Evolutionary conservation across 2,888 invertebrate species (phyloP).

Genomic region (Erebia aethiops): DNA sequence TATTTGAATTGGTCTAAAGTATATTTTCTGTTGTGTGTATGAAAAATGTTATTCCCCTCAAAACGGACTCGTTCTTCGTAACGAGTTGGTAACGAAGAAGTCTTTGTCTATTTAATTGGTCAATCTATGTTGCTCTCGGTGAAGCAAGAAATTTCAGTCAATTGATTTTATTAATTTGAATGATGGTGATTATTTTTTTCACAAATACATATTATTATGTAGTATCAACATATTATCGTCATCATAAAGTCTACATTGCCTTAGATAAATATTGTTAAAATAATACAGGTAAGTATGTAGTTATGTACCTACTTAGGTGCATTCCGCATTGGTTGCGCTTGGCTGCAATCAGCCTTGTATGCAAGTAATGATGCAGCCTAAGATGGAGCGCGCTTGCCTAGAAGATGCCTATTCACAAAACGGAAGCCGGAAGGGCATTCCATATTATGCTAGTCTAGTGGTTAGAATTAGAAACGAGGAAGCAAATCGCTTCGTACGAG

Average conservation of each 20-base stretch:
- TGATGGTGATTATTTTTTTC: background rate
- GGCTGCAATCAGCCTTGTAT: no score
- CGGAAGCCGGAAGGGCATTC: no score
- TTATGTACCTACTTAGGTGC: background rate
- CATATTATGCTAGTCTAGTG: no score
- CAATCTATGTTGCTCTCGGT: background rate
- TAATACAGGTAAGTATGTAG: background rate
- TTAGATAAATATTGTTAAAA: no score
- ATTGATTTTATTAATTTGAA: background rate
- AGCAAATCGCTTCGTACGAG: no score
- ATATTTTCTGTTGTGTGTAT: background rate
- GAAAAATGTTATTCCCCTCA: slow-evolving; percentile 31
- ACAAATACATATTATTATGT: background rate
- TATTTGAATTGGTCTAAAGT: background rate
- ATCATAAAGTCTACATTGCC: background rate
- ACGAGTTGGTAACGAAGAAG: background rate
- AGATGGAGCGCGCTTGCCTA: no score
- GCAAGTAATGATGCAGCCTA: no score
- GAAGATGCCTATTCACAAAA: no score
- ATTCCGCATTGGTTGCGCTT: no score
- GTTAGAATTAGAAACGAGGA: no score
- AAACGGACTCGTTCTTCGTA: slow-evolving; percentile 3
- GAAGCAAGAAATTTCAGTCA: background rate
- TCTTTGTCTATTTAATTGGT: background rate
- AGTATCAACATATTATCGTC: background rate